Percentiles rank a stretch among this genome's conserved stretches.
Conservation (phyloP, 2,797 vertebrate genomes). For the Fistularia commersonii region DNA sequence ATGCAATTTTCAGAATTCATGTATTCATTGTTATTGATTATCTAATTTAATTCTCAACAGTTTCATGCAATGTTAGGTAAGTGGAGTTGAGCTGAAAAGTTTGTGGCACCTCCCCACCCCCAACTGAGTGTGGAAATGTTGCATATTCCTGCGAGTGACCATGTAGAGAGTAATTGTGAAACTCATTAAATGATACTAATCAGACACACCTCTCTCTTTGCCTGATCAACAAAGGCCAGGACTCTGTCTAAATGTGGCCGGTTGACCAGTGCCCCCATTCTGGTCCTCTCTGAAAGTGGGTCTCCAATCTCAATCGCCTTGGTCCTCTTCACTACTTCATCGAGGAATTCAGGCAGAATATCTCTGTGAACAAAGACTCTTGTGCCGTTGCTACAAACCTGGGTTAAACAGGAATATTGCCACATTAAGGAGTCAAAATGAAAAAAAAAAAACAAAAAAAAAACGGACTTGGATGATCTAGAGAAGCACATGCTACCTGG, state of each 20-base stretch:
- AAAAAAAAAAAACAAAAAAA: no score
- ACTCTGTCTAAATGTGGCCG: slow-evolving; percentile 85
- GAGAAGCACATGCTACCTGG: slow-evolving; percentile 73
- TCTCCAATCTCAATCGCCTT: slow-evolving; percentile 87
- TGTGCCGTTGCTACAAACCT: slow-evolving; percentile 97
- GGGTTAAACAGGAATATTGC: not conserved
- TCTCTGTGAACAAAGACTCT: slow-evolving; percentile 91
- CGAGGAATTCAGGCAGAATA: slow-evolving; percentile 81
- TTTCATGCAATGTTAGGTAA: no score
- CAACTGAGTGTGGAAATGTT: no score
- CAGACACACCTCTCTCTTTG: slow-evolving; percentile 82
- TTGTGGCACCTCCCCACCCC: no score
- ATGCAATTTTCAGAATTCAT: no score
- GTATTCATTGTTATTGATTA: no score
- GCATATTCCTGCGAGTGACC: no score
- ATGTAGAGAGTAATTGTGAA: not conserved
- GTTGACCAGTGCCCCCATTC: slow-evolving; percentile 95
- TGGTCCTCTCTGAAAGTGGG: slow-evolving; percentile 85
- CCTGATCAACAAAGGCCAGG: slow-evolving; percentile 83
- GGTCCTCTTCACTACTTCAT: slow-evolving; percentile 86
- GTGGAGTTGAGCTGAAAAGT: no score
- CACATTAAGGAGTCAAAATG: not conserved
- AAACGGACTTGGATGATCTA: not conserved
- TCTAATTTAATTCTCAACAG: no score
- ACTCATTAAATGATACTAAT: no score